Conservation (phyloP, 1,140 invertebrate genomes). For the Steinernema feltiae region DNA sequence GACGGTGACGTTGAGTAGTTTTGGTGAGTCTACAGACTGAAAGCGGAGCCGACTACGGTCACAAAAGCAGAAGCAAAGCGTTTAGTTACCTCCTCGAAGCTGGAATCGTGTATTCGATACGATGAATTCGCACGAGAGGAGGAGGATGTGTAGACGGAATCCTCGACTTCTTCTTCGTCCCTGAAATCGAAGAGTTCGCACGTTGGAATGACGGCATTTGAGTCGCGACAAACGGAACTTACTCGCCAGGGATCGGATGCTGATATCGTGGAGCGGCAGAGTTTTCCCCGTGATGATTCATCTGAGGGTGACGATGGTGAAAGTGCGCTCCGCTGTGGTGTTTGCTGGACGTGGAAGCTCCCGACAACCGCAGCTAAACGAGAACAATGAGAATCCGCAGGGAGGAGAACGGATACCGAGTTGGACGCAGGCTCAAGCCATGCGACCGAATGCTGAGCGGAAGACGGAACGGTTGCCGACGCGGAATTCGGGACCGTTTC, state of each 20-base stretch:
- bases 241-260: not conserved
- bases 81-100: not conserved
- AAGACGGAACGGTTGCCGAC: not conserved
- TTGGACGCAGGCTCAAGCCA: not conserved
- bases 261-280: not conserved
- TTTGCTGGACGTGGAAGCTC: not conserved
- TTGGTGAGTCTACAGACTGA: too few species aligned
- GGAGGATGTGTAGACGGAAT: not conserved
- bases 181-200: not conserved
- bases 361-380: not conserved
- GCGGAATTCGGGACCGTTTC: not conserved
- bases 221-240: too few species aligned
- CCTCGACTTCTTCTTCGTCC: not conserved
- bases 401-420: not conserved
- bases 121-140: slow-evolving; percentile 1
- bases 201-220: not conserved
- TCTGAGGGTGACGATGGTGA: not conserved
- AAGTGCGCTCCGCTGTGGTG: not conserved
- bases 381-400: not conserved
- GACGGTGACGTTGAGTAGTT: too few species aligned
- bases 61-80: slow-evolving; percentile 1
- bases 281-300: not conserved
- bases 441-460: not conserved
- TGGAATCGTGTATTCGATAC: not conserved
- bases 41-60: not conserved